Conservation (phyloP, 2,113 vertebrate species). For the Mus spicilegus region DNA sequence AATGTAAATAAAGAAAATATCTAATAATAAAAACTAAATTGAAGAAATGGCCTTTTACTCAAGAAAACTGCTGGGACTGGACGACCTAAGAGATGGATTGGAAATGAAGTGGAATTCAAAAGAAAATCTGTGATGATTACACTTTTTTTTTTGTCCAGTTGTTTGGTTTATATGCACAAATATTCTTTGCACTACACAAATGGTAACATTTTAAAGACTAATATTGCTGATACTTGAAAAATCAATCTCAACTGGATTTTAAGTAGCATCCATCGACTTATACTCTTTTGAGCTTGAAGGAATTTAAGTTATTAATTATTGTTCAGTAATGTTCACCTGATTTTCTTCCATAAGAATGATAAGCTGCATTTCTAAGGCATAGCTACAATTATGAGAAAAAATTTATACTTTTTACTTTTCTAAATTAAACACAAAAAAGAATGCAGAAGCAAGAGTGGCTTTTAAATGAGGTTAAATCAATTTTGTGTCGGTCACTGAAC, state of each 20-base stretch:
- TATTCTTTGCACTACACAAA: too few relatives aligned
- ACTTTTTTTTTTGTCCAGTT: too few relatives aligned
- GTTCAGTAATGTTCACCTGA: slow-evolving; percentile 64
- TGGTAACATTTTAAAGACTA: too few relatives aligned
- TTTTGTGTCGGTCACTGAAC: slow-evolving; percentile 17
- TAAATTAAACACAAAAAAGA: slow-evolving; percentile 63
- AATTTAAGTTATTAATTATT: slow-evolving; percentile 83
- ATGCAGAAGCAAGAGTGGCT: slow-evolving; percentile 58
- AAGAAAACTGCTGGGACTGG: slow-evolving; percentile 83
- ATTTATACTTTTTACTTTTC: slow-evolving; percentile 75
- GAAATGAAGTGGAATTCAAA: too few relatives aligned
- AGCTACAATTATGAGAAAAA: slow-evolving; percentile 71
- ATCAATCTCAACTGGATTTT: slow-evolving; percentile 83
- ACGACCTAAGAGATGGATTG: slow-evolving; percentile 66
- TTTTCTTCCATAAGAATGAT: slow-evolving; percentile 68
- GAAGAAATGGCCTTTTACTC: too few relatives aligned
- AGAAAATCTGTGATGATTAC: too few relatives aligned
- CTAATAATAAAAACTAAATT: too few relatives aligned
- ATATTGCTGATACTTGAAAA: too few relatives aligned
- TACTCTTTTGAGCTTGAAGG: slow-evolving; percentile 74
- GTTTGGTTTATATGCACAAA: too few relatives aligned
- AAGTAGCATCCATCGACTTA: slow-evolving; percentile 78
- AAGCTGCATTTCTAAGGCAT: slow-evolving; percentile 71
- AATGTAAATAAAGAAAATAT: too few relatives aligned
- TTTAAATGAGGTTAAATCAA: background rate